Base-by-base conservation (phyloP, 2,888 invertebrate species). In the Ennomos fuscantarius region DNA sequence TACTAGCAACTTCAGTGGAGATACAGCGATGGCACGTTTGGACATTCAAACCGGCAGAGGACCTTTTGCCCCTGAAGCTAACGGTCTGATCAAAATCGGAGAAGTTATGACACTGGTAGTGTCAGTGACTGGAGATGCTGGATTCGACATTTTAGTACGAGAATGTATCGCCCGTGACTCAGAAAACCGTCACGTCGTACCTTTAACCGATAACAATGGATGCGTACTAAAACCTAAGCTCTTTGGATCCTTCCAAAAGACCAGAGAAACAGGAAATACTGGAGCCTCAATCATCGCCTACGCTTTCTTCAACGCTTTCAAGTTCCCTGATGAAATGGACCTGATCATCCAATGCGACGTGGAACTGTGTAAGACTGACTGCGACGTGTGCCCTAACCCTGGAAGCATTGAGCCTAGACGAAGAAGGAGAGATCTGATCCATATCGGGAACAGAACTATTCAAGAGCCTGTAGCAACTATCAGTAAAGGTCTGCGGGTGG, bases 291-390 rank as follows among this genome's bases (percentile, higher is more conserved):
- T 96, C 15, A 94, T 96, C 31, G 96, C 96, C 0, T 96, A 94
- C 70, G 96, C 97, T 0, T 96, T 93, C 92, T 96, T 96, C 87
- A 96, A 95, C 76, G 96, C 96, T 0, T 96, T 96, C 84, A 96
- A 96, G 83, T 97, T 97, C 91, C 96, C 96, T 0, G 96, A 97
- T 73, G 95, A 96, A 45, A 96, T 96, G 95, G 96, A 97, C 70
- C 86, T 97, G 46, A 95, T 95, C 67, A 94, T 97, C 57, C 96
- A 96, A 79, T 97, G 97, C 72, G 96, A 96, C 63, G 95, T 97
- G 0, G 96, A 96, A 74, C 86, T 97, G 0, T 97, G 96, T 76
- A 96, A 96, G 84, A 95, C 95, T 10, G 95, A 95, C 68, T 97
- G 97, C 73, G 95, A 95, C 56, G 93, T 94, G 33, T 96, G 96